A percentile compares a stretch with the other conserved stretches of the same genome.
These are phyloP conservation scores for Paracanthobrama guichenoti DNA, from an alignment of 2,113 vertebrate species.

Conservation along the genomic window DNA sequence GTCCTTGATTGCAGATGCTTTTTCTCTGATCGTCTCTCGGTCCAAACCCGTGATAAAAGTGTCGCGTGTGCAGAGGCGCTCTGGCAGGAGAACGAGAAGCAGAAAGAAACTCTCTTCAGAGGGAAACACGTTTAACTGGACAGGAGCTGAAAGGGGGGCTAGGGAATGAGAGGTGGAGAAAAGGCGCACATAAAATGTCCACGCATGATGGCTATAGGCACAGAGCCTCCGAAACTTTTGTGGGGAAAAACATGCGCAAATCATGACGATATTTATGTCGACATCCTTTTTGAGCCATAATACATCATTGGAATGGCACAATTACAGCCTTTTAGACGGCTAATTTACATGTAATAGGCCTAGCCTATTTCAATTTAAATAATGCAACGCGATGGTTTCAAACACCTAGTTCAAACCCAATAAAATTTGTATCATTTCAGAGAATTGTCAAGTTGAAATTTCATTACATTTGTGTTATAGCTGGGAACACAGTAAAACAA, in stretches of 20 bases:
- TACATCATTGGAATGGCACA: background rate
- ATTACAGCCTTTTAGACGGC: background rate
- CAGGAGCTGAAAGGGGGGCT: slow-evolving; percentile 37
- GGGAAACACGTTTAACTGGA: slow-evolving; percentile 52
- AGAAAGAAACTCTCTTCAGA: slow-evolving; percentile 46
- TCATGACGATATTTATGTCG: background rate
- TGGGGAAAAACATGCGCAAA: background rate
- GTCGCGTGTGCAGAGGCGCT: background rate
- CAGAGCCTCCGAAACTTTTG: background rate
- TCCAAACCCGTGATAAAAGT: slow-evolving; percentile 16
- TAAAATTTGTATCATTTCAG: background rate
- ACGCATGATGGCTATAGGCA: slow-evolving; percentile 46
- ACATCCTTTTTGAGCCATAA: background rate
- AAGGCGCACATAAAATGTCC: slow-evolving; percentile 15
- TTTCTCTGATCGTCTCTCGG: background rate
- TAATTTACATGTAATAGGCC: background rate
- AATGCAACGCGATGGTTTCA: background rate
- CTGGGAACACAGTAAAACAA: background rate
- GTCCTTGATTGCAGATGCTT: slow-evolving; percentile 12
- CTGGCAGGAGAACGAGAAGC: slow-evolving; percentile 27
- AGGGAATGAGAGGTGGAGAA: slow-evolving; percentile 39
- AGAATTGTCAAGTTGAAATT: background rate
- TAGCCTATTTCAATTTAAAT: background rate
- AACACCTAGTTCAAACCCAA: background rate
- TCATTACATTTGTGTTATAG: background rate